A percentile compares a stretch with the other conserved stretches of the same genome.
These are phyloP conservation scores for Bergia puertoricense DNA, from an alignment of 92 coral and sea anemone genomes.

Conservation along the genomic window DNA sequence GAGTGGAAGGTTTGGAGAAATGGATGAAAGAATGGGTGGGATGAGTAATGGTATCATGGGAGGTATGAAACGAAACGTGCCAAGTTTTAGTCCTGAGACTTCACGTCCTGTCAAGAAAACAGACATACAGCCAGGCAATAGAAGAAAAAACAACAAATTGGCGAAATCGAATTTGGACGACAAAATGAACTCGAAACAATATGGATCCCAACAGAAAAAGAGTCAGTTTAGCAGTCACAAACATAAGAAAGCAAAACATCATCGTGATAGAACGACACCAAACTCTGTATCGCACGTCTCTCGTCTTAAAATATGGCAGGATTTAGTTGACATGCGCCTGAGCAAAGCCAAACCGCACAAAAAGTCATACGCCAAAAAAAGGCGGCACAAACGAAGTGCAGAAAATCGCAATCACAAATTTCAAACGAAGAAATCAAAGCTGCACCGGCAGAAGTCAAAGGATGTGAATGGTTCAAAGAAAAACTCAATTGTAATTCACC, in stretches of 20 bases:
- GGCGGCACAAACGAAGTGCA: constrained; percentile 11
- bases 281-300: background rate
- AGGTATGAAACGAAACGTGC: constrained; percentile 37
- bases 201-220: constrained; percentile 19
- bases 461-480: constrained; percentile 80
- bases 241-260: background rate
- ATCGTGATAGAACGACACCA: background rate
- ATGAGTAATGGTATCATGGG: constrained; percentile 51
- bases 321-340: background rate
- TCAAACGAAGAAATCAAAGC: constrained; percentile 21
- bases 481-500: constrained; percentile 89
- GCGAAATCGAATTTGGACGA: background rate
- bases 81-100: constrained; percentile 33
- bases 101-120: constrained; percentile 70
- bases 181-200: constrained; percentile 29
- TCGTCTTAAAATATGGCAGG: background rate
- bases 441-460: constrained; percentile 72
- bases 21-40: constrained; percentile 42
- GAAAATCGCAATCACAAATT: background rate
- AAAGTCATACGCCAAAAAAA: background rate
- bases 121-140: constrained; percentile 50
- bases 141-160: constrained; percentile 27
- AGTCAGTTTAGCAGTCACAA: background rate
- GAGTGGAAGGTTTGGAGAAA: constrained; percentile 35
- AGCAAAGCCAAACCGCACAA: background rate